Percentiles rank a stretch among this genome's conserved stretches.
Evolutionary conservation across 2,113 vertebrate genomes (phyloP).

Genomic region (Phyllopteryx taeniolatus): DNA sequence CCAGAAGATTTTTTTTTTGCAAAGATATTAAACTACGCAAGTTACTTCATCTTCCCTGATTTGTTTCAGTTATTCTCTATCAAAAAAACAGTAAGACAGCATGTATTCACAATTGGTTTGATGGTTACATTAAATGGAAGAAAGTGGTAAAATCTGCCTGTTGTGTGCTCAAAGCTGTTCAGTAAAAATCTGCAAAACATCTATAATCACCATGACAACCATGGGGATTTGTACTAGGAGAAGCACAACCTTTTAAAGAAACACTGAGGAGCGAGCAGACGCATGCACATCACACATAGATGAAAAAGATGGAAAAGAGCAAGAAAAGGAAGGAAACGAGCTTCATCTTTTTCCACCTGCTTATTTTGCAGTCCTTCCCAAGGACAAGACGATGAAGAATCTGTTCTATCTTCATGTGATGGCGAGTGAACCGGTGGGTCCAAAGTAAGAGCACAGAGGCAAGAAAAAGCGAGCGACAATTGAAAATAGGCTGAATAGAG

Average conservation of each 20-base stretch:
- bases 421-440: slow-evolving; percentile 43
- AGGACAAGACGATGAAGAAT: slow-evolving; percentile 48
- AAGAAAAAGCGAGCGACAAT: slow-evolving; percentile 46
- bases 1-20: no score
- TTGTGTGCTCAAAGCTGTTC: slow-evolving; percentile 37
- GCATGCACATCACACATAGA: neutral
- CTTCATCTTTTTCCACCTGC: slow-evolving; percentile 29
- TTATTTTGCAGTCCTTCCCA: slow-evolving; percentile 39
- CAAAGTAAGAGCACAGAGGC: slow-evolving; percentile 35
- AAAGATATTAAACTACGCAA: no score
- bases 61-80: no score
- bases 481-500: slow-evolving; percentile 56
- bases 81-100: neutral
- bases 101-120: slow-evolving; percentile 27
- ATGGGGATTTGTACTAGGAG: slow-evolving; percentile 10
- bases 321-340: slow-evolving; percentile 6
- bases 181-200: slow-evolving; percentile 26
- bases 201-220: slow-evolving; percentile 25
- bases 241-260: slow-evolving; percentile 12
- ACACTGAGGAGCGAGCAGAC: neutral
- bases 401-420: slow-evolving; percentile 31
- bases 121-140: slow-evolving; percentile 17
- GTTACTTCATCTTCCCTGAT: no score
- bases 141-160: slow-evolving; percentile 33
- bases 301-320: slow-evolving; percentile 9